Conservation (phyloP, 2,888 invertebrate species). For the Mesorhabditis belari region DNA sequence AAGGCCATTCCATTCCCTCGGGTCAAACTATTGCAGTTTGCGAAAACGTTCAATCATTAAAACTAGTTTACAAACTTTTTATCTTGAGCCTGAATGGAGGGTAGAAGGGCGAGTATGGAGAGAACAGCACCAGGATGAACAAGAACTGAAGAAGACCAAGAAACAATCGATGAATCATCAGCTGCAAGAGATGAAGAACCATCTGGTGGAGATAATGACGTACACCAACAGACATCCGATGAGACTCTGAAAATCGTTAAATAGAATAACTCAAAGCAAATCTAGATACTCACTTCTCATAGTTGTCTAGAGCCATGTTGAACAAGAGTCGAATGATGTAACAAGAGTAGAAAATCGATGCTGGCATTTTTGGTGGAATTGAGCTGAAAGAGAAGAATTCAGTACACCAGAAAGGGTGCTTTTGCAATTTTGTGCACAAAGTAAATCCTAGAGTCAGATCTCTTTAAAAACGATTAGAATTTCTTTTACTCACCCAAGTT, state of each 20-base stretch:
- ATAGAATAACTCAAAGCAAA: conserved; percentile 6
- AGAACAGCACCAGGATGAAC: conserved; percentile 80
- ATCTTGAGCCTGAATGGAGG: conserved; percentile 59
- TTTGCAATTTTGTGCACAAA: too few species aligned
- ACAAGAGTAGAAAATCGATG: conserved; percentile 74
- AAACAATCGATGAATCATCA: conserved; percentile 31
- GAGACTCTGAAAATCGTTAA: conserved; percentile 12
- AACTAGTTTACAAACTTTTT: conserved; percentile 3
- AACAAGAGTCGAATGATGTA: conserved; percentile 80
- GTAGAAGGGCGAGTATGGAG: conserved; percentile 83
- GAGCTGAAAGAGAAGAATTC: conserved; percentile 8
- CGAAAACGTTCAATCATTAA: too few species aligned
- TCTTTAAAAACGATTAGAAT: conserved; percentile 1
- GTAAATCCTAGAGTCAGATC: background rate
- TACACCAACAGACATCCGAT: conserved; percentile 18
- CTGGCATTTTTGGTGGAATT: conserved; percentile 65
- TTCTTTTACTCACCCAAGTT: conserved; percentile 12
- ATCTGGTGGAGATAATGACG: conserved; percentile 6
- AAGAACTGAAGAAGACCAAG: conserved; percentile 34
- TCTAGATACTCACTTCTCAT: conserved; percentile 70
- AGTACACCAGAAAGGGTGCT: too few species aligned
- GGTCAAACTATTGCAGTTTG: too few species aligned
- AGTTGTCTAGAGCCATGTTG: conserved; percentile 88
- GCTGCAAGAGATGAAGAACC: conserved; percentile 9
- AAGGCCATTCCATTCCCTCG: too few species aligned